A percentile compares a stretch with the other conserved stretches of the same genome.
phyloP scores from a whole-genome alignment of 2,113 vertebrate species.

The Perca fluviatilis region DNA sequence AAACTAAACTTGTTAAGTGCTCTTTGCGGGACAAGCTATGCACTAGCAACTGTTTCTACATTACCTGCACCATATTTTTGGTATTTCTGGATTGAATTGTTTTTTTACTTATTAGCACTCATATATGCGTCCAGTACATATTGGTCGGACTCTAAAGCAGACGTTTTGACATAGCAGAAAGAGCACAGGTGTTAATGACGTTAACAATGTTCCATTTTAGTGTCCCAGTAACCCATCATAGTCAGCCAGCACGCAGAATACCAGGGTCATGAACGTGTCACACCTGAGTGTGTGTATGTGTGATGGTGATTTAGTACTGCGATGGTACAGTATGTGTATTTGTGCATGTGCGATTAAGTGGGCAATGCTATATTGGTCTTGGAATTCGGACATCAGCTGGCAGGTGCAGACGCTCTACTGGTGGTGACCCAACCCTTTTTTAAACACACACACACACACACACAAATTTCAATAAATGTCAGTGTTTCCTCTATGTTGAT shows the following conservation, averaged over 20 bases:
- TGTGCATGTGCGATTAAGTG: constrained; percentile 57
- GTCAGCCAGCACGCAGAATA: too few species aligned
- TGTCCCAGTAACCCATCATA: too few species aligned
- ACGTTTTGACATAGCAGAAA: too few species aligned
- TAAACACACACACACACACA: background rate
- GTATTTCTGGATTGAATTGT: background rate
- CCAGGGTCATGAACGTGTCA: too few species aligned
- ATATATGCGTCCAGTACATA: background rate
- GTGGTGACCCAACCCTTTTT: constrained; percentile 44
- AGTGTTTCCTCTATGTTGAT: too few species aligned
- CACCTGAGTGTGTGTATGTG: background rate
- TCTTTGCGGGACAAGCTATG: background rate
- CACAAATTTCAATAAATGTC: constrained; percentile 2
- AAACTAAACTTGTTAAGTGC: background rate
- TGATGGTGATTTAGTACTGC: background rate
- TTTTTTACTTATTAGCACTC: background rate
- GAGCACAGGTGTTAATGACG: too few species aligned
- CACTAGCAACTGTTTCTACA: background rate
- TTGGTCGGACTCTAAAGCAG: too few species aligned
- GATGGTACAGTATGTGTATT: constrained; percentile 12
- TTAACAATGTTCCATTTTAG: too few species aligned
- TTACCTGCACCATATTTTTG: background rate
- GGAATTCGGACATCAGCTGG: constrained; percentile 77
- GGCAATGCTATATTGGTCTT: constrained; percentile 77
- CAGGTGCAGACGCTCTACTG: constrained; percentile 79